These are phyloP conservation scores for Diadegma fenestrale DNA, from an alignment of 2,888 invertebrate genomes.

Conservation along the genomic window DNA sequence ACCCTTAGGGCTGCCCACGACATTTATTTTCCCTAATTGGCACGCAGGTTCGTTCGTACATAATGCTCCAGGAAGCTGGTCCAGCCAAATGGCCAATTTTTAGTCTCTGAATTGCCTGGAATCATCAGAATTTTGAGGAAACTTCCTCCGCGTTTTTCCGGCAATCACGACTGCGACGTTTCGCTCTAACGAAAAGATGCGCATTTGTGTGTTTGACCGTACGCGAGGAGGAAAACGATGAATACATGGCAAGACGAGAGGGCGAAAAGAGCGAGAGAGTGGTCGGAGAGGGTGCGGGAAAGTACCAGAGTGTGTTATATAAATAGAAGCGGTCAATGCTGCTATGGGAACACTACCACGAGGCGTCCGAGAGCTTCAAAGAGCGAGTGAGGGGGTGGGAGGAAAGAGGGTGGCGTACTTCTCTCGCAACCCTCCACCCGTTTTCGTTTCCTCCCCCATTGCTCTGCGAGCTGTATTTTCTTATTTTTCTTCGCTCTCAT, in stretches of 20 bases:
- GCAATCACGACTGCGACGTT: neutral
- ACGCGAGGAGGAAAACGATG: neutral
- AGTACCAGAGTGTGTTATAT: slow-evolving; percentile 77
- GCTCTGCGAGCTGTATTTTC: neutral
- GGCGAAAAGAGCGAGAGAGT: slow-evolving; percentile 64
- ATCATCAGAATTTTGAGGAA: neutral
- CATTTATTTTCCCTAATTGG: neutral
- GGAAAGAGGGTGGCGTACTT: slow-evolving; percentile 26
- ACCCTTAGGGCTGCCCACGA: neutral
- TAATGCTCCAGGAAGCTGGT: neutral
- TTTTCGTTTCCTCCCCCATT: neutral
- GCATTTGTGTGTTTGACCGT: neutral
- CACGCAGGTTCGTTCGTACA: neutral
- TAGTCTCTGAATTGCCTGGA: neutral
- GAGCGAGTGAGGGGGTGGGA: slow-evolving; percentile 68
- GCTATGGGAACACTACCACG: slow-evolving; percentile 82
- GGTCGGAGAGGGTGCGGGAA: slow-evolving; percentile 58
- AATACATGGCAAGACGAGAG: slow-evolving; percentile 55
- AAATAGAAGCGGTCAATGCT: slow-evolving; percentile 84
- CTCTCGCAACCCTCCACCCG: slow-evolving; percentile 1
- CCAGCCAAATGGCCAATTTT: neutral
- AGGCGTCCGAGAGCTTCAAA: slow-evolving; percentile 63
- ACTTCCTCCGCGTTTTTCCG: neutral
- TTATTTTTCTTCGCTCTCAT: neutral
- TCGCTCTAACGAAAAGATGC: neutral